Conservation (phyloP, 2,113 vertebrate species). For the Phoenicopterus ruber region DNA sequence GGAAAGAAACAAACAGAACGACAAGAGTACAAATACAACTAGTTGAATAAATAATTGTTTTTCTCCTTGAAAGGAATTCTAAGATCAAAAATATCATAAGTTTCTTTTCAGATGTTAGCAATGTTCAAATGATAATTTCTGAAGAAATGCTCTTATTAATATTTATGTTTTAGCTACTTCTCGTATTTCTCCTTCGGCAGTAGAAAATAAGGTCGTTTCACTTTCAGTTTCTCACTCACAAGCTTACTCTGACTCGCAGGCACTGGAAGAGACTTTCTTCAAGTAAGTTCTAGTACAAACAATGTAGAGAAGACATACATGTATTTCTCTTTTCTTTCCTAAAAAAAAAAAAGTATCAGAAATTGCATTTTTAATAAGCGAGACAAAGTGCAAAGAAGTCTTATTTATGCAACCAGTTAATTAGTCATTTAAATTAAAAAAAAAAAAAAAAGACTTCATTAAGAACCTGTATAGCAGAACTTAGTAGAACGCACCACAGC, state of each 20-base stretch:
- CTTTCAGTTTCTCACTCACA: constrained; percentile 44
- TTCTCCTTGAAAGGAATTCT: neutral
- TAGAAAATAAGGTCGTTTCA: neutral
- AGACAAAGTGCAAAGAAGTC: neutral
- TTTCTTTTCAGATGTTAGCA: neutral
- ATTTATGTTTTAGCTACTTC: neutral
- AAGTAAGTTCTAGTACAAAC: neutral
- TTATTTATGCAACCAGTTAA: neutral
- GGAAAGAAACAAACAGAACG: neutral
- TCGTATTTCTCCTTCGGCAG: neutral
- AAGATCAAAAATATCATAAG: neutral
- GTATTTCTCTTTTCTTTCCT: neutral
- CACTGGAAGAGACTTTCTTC: neutral
- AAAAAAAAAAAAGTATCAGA: neutral
- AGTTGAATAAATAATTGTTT: neutral
- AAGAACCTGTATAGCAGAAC: neutral
- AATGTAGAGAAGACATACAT: rapidly evolving
- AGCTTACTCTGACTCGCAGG: neutral
- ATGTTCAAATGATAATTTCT: neutral
- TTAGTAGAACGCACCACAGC: neutral
- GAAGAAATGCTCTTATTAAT: neutral
- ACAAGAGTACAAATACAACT: neutral
- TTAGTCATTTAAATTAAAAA: neutral
- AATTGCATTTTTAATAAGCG: neutral
- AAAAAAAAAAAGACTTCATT: neutral